A percentile compares a stretch with the other conserved stretches of the same genome.
These are phyloP conservation scores for Cyanoliseus patagonus DNA, from an alignment of 2,113 vertebrate genomes.

Conservation along the genomic window DNA sequence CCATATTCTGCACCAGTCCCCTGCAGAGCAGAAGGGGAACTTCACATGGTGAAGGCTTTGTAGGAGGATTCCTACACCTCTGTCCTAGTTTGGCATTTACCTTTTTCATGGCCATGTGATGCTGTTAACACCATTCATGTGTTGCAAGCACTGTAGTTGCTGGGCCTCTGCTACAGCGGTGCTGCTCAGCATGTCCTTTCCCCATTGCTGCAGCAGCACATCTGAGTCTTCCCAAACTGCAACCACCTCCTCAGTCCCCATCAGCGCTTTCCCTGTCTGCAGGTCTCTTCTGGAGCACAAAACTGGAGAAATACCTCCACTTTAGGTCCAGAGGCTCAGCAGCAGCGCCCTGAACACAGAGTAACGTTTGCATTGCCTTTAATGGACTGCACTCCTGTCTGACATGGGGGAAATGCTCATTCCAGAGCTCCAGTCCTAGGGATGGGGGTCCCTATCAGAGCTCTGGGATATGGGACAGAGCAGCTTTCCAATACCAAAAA, in stretches of 20 bases:
- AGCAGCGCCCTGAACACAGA: background rate
- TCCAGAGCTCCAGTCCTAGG: background rate
- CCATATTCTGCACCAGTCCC: background rate
- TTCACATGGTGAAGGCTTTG: background rate
- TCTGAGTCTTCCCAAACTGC: background rate
- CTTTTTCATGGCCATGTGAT: background rate
- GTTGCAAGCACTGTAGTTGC: rapidly evolving
- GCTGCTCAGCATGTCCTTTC: background rate
- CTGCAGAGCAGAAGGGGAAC: background rate
- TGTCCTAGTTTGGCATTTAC: background rate
- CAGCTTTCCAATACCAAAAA: background rate
- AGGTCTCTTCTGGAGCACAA: background rate
- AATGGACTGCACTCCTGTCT: background rate
- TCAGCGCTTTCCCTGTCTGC: background rate
- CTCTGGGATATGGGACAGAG: background rate
- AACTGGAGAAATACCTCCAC: background rate
- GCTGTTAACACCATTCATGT: background rate
- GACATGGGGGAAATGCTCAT: rapidly evolving
- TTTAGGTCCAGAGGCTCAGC: background rate
- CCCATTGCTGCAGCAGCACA: background rate
- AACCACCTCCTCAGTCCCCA: background rate
- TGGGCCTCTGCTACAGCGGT: background rate
- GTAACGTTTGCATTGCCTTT: background rate
- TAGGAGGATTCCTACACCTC: background rate
- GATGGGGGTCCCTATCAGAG: background rate